These are phyloP conservation scores for Osmoderma eremita DNA, from an alignment of 2,888 invertebrate genomes.

Conservation along the genomic window DNA sequence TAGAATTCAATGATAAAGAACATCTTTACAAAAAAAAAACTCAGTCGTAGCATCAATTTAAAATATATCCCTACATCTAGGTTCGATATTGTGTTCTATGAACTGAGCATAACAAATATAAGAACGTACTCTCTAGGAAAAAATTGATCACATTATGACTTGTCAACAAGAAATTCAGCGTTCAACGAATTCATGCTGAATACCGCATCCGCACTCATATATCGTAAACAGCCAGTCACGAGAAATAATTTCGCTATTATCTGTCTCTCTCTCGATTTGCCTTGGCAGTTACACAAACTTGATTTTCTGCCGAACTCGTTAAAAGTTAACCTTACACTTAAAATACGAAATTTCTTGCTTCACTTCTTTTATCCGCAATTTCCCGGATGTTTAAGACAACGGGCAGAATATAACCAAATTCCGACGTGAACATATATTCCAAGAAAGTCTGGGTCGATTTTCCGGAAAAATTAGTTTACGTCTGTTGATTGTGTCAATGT, in stretches of 20 bases:
- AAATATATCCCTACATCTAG: too few relatives aligned
- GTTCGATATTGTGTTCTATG: too few relatives aligned
- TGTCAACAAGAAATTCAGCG: background rate
- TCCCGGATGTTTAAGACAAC: constrained; percentile 17
- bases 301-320: constrained; percentile 11
- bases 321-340: constrained; percentile 17
- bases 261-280: background rate
- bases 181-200: constrained; percentile 6
- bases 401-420: background rate
- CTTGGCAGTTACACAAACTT: constrained; percentile 24
- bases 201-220: background rate
- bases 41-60: too few relatives aligned
- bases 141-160: background rate
- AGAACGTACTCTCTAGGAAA: background rate
- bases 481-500: background rate
- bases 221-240: constrained; percentile 6
- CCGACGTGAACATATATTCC: background rate
- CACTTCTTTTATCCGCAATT: constrained; percentile 29
- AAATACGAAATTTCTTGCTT: constrained; percentile 20
- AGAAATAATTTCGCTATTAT: constrained; percentile 24
- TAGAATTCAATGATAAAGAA: too few relatives aligned
- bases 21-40: too few relatives aligned
- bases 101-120: background rate
- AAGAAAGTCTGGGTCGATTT: background rate
- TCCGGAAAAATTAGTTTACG: constrained; percentile 8